These are phyloP conservation scores for Urocitellus parryii DNA, from an alignment of 2,113 vertebrate species.

Conservation along the genomic window DNA sequence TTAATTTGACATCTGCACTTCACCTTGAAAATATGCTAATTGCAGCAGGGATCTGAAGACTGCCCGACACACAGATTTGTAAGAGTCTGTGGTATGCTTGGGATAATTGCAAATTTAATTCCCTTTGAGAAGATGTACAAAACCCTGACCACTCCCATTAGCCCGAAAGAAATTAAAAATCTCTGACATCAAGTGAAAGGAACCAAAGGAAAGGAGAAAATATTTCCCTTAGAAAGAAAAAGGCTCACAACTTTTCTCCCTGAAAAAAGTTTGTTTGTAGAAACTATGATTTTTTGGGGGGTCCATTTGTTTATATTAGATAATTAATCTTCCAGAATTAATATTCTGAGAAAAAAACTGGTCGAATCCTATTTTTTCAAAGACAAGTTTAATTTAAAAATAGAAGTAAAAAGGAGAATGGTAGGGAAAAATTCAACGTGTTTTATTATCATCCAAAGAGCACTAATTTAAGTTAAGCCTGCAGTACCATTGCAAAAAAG, in stretches of 20 bases:
- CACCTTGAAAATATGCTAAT: conserved; percentile 84
- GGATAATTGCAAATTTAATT: conserved; percentile 81
- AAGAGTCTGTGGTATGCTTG: conserved; percentile 59
- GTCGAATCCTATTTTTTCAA: conserved; percentile 64
- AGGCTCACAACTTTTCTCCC: conserved; percentile 42
- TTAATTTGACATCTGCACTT: conserved; percentile 79
- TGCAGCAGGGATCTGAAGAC: conserved; percentile 75
- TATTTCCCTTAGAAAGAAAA: conserved; percentile 63
- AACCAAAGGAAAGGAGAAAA: conserved; percentile 69
- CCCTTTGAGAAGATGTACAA: conserved; percentile 80
- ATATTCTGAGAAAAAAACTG: conserved; percentile 43
- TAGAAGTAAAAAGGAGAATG: conserved; percentile 74
- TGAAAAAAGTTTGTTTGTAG: conserved; percentile 59
- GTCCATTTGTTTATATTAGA: conserved; percentile 47
- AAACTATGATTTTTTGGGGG: conserved; percentile 40
- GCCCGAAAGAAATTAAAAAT: conserved; percentile 79
- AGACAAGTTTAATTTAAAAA: conserved; percentile 79
- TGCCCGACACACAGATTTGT: conserved; percentile 58
- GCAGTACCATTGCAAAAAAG: conserved; percentile 40
- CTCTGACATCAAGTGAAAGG: conserved; percentile 77
- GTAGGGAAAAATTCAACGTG: conserved; percentile 70
- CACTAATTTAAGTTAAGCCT: conserved; percentile 73
- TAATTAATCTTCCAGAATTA: conserved; percentile 70
- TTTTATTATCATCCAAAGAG: conserved; percentile 81
- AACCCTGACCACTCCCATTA: conserved; percentile 78